Percentiles rank a stretch among this genome's conserved stretches.
These are phyloP conservation scores for Leucoraja erinaceus DNA, from an alignment of 2,113 vertebrate genomes.

Conservation along the genomic window DNA sequence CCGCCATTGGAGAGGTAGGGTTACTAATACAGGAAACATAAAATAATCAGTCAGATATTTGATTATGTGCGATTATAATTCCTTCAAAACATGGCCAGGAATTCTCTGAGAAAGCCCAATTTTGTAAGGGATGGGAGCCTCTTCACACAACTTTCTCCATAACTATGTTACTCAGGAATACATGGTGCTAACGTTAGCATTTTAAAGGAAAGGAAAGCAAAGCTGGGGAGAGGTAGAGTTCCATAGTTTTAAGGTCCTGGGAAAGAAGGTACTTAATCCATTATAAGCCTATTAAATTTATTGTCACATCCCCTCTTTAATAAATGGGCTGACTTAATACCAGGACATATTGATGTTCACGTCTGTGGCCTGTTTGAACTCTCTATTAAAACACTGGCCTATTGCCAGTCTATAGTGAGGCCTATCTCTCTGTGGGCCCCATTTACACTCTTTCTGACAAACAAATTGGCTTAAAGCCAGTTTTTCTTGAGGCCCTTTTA, in stretches of 20 bases:
- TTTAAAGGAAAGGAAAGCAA: background rate
- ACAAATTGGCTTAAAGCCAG: background rate
- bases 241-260: background rate
- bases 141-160: too few species aligned
- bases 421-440: background rate
- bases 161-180: background rate
- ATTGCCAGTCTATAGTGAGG: background rate
- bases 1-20: too few species aligned
- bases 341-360: slow-evolving; percentile 9
- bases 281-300: background rate
- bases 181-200: background rate
- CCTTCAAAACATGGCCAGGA: background rate
- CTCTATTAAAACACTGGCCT: background rate
- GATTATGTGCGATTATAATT: background rate
- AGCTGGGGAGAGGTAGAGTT: background rate
- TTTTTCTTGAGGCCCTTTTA: slow-evolving; percentile 3
- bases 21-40: background rate
- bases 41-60: background rate
- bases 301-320: background rate
- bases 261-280: background rate
- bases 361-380: background rate
- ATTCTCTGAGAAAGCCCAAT: background rate
- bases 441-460: slow-evolving; percentile 5
- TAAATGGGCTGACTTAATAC: background rate
- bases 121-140: background rate